These are phyloP conservation scores for Smittia aterrima DNA, from an alignment of 2,888 invertebrate species.

Conservation along the genomic window DNA sequence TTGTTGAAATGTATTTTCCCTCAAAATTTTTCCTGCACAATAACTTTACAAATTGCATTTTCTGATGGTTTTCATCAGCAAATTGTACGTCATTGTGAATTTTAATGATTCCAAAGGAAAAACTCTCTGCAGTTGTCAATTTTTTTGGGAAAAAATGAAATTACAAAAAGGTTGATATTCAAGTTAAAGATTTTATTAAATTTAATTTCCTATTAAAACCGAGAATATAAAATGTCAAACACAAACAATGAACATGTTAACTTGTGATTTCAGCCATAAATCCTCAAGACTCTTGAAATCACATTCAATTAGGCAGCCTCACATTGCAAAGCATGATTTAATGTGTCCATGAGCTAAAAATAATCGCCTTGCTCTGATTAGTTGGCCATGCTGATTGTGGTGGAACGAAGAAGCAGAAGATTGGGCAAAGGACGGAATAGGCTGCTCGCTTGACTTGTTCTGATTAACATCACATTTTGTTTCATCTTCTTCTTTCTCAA, in stretches of 20 bases:
- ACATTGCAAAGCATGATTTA: too few relatives aligned
- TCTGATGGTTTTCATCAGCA: not conserved
- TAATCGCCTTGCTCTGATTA: constrained; percentile 10
- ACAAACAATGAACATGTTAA: not conserved
- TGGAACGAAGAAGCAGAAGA: not conserved
- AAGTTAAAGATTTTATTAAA: too few relatives aligned
- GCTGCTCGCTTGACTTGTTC: constrained; percentile 15
- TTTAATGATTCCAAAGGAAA: too few relatives aligned
- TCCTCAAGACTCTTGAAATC: not conserved
- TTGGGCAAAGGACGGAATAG: not conserved
- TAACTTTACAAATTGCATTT: not conserved
- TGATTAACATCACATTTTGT: constrained; percentile 26
- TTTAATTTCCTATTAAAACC: too few relatives aligned
- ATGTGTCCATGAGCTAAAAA: not conserved
- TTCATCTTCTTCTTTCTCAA: not conserved
- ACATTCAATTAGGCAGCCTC: not conserved
- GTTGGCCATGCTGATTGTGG: not conserved
- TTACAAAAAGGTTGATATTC: too few relatives aligned
- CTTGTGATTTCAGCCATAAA: not conserved
- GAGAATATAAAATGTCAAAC: not conserved
- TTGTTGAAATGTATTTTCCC: not conserved
- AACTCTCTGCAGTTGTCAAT: not conserved
- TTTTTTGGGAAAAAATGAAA: too few relatives aligned
- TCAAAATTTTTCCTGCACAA: not conserved
- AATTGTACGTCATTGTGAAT: not conserved